Evolutionary conservation across 2,113 vertebrate species (phyloP), one percentile per base, ranked within the genome.

Genomic region (Todiramphus saurophagus): DNA sequence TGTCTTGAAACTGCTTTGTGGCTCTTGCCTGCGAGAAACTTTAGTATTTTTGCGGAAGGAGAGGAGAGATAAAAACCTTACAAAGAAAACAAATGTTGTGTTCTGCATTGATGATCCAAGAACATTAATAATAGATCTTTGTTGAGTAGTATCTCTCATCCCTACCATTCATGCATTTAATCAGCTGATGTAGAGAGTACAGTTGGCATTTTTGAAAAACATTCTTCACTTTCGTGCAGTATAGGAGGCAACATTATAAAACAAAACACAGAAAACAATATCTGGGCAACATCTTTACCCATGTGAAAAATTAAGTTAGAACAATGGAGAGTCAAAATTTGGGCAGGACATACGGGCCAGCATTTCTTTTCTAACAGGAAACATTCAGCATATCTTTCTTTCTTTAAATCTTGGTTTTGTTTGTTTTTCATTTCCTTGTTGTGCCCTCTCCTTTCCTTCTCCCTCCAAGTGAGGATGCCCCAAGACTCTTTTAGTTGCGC

Each of bases 1-100:
- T 5, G 46, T 94, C 84, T 59, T 93, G 80, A 94, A 97, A 79
- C 91, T 95, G 86, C 83, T 94, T 83, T 95, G 83, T 87, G 86
- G 51, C 69, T 93, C 68, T 90, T 66, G 83, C 80, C 83, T 82
- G n/a, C 37, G 83, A 89, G 93, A 88, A 93, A 94, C 35, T 55
- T 90, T 75, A 74, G 30, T 35, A 73, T 89, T 79, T 88, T 73
- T 88, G 68, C 1, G 13, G 82, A 92, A 94, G 70, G 66, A 94
- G 64, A 92, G 33, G 50, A 90, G 83, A 87, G 76, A 79, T 33
- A 58, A 96, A 93, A 96, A 85, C 73, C 80, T 95, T 50, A 76
- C 56, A 78, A 73, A 84, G 87, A 89, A 96, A 96, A 82, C 75
- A 30, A 92, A 62, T 75, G 28, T 64, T 88, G 48, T 64, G 55